Conservation (phyloP, 2,113 vertebrate species). For the Rhinoptilus africanus region DNA sequence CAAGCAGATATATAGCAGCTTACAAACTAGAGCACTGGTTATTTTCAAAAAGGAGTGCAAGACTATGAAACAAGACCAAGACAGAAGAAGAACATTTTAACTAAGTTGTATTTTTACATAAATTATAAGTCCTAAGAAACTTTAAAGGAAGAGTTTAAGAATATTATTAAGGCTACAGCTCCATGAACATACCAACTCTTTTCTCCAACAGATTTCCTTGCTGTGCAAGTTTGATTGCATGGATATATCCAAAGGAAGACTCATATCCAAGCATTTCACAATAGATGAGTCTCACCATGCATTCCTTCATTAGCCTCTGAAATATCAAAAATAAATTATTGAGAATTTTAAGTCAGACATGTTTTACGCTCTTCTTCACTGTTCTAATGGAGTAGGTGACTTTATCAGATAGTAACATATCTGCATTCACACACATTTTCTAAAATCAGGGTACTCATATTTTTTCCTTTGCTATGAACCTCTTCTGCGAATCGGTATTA, state of each 20-base stretch:
- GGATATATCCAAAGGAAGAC: slow-evolving; percentile 93
- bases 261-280: slow-evolving; percentile 98
- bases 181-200: slow-evolving; percentile 88
- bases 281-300: slow-evolving; percentile 95
- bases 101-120: not conserved
- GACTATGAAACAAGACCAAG: not conserved
- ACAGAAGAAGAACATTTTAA: not conserved
- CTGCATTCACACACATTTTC: accelerated
- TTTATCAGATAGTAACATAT: accelerated
- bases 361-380: not conserved
- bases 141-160: not conserved
- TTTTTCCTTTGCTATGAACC: not conserved
- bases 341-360: not conserved
- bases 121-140: not conserved
- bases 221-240: slow-evolving; percentile 96
- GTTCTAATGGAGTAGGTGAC: not conserved
- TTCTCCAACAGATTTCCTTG: slow-evolving; percentile 94
- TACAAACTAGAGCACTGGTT: not conserved
- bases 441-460: accelerated
- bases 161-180: not conserved
- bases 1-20: not conserved
- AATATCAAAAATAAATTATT: slow-evolving; percentile 17
- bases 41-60: not conserved
- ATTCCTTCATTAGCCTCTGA: slow-evolving; percentile 95
- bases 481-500: not conserved